Conservation (phyloP, 2,888 invertebrate genomes). For the Pinctada fucata region DNA sequence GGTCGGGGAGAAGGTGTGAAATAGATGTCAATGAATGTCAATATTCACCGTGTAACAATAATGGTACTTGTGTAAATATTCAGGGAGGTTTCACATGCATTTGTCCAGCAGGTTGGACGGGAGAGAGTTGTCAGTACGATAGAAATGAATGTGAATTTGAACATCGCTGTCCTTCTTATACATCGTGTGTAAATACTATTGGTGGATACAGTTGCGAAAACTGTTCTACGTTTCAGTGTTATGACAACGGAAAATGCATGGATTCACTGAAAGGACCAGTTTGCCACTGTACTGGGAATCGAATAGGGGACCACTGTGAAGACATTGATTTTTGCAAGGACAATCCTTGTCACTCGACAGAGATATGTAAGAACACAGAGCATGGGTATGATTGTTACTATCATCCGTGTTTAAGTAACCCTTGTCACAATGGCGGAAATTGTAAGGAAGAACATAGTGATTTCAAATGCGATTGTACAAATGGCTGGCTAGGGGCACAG, state of each 20-base stretch:
- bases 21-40: too few species aligned
- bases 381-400: slow-evolving; percentile 25
- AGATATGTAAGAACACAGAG: slow-evolving; percentile 19
- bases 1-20: too few species aligned
- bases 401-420: slow-evolving; percentile 27
- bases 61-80: too few species aligned
- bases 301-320: slow-evolving; percentile 22
- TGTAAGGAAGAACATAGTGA: neutral
- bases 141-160: slow-evolving; percentile 13
- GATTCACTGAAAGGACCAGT: slow-evolving; percentile 11
- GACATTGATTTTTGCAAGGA: slow-evolving; percentile 15
- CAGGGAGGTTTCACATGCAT: too few species aligned
- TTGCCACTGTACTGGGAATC: slow-evolving; percentile 13
- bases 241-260: slow-evolving; percentile 11
- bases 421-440: neutral
- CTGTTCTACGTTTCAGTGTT: slow-evolving; percentile 12
- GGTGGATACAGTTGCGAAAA: slow-evolving; percentile 20
- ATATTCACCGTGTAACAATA: too few species aligned
- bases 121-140: neutral
- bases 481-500: neutral
- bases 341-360: slow-evolving; percentile 8
- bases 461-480: slow-evolving; percentile 1
- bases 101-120: too few species aligned
- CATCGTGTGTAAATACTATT: slow-evolving; percentile 14
- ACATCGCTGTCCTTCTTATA: slow-evolving; percentile 8